phyloP scores from a whole-genome alignment of 1,140 invertebrate genomes.

The Ceratina australensis region DNA sequence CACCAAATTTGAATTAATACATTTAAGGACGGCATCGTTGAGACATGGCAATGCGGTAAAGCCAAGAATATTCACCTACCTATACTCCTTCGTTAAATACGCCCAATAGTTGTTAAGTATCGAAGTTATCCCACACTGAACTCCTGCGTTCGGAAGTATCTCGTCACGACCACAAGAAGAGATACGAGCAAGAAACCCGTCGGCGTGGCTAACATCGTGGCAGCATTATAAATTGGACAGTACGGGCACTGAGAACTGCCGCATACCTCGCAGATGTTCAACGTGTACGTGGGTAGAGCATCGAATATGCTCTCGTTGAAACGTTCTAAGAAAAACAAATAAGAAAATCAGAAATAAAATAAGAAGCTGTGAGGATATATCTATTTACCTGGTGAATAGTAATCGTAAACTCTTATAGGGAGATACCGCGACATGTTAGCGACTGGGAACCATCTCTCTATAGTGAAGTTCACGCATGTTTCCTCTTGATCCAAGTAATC shows the following conservation, averaged over 20 bases:
- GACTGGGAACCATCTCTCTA: conserved; percentile 96
- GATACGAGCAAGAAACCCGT: conserved; percentile 69
- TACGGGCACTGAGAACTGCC: conserved; percentile 98
- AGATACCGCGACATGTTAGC: conserved; percentile 97
- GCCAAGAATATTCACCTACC: not conserved
- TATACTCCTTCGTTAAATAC: not conserved
- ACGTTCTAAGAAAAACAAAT: conserved; percentile 85
- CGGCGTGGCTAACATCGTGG: conserved; percentile 75
- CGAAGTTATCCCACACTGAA: conserved; percentile 62
- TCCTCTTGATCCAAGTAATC: conserved; percentile 91
- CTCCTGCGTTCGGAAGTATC: conserved; percentile 70
- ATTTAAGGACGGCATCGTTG: not conserved
- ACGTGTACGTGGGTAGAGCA: conserved; percentile 90
- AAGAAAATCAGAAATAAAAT: not conserved
- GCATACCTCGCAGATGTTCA: conserved; percentile 99
- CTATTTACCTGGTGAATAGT: conserved; percentile 93
- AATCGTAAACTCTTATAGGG: conserved; percentile 95
- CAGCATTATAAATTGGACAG: conserved; percentile 93
- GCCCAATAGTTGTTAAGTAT: not conserved
- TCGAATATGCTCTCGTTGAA: conserved; percentile 97
- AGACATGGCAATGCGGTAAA: conserved; percentile 15
- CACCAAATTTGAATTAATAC: conserved; percentile 21
- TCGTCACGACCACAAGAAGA: conserved; percentile 64
- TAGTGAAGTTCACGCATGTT: conserved; percentile 94
- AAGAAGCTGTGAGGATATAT: too few species aligned